Conservation (phyloP, 1,140 invertebrate genomes). For the Dreissena rostriformis region DNA sequence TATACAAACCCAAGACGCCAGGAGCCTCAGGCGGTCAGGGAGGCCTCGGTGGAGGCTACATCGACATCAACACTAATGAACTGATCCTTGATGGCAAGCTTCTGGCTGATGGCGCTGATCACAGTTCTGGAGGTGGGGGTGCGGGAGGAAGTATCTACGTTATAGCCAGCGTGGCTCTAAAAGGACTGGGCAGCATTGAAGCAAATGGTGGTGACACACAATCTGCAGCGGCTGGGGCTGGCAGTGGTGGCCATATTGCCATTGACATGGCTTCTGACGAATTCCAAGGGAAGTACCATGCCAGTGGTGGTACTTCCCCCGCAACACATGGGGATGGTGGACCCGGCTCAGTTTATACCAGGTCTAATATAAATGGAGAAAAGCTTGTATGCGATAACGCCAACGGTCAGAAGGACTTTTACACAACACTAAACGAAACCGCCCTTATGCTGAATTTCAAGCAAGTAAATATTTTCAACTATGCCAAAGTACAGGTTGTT, state of each 20-base stretch:
- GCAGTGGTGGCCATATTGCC: conserved; percentile 73
- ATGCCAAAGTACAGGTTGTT: conserved; percentile 69
- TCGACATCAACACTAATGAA: conserved; percentile 61
- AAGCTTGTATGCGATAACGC: conserved; percentile 68
- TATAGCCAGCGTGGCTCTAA: conserved; percentile 56
- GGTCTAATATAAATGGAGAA: conserved; percentile 48
- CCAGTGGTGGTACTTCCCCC: conserved; percentile 63
- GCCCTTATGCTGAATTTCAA: conserved; percentile 61
- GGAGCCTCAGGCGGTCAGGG: conserved; percentile 66
- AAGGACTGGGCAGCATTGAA: conserved; percentile 65
- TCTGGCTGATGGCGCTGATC: conserved; percentile 59
- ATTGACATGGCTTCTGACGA: conserved; percentile 57
- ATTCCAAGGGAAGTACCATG: conserved; percentile 62
- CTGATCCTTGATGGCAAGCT: conserved; percentile 68
- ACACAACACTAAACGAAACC: conserved; percentile 66
- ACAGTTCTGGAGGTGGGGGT: conserved; percentile 65
- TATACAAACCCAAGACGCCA: conserved; percentile 62
- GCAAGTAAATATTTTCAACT: conserved; percentile 65
- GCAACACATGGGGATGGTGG: conserved; percentile 65
- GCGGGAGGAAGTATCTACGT: conserved; percentile 73
- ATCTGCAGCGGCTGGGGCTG: conserved; percentile 60
- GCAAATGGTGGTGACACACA: conserved; percentile 64
- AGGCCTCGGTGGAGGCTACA: conserved; percentile 66
- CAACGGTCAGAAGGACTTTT: conserved; percentile 67
- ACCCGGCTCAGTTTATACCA: conserved; percentile 68